Percentiles rank a stretch among this genome's conserved stretches.
These are phyloP conservation scores for Ceuthmochares aereus DNA, from an alignment of 2,113 vertebrate genomes.

Conservation along the genomic window DNA sequence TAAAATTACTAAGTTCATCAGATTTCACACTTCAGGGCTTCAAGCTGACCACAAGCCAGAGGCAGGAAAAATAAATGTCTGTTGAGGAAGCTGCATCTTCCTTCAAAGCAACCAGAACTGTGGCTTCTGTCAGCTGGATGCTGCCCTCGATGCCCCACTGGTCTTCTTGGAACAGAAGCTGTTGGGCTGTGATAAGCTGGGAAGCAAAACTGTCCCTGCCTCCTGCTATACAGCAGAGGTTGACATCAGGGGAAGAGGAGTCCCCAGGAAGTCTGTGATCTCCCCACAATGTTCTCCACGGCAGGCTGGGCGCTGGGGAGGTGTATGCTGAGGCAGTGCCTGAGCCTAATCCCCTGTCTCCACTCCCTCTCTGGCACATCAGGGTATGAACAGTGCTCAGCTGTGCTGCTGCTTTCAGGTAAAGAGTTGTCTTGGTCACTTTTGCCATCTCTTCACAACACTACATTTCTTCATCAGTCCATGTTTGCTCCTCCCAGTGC, in stretches of 20 bases:
- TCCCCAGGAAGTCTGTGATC: background rate
- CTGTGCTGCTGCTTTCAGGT: background rate
- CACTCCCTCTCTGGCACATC: fast-evolving
- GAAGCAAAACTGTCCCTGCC: background rate
- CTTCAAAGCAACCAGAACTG: background rate
- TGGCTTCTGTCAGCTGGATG: background rate
- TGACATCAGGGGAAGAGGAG: background rate
- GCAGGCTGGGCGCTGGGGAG: background rate
- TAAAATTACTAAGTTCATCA: background rate
- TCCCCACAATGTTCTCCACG: fast-evolving
- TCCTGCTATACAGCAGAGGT: background rate
- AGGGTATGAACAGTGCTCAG: background rate
- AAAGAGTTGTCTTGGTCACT: background rate
- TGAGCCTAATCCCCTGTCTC: background rate
- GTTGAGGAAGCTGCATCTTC: background rate
- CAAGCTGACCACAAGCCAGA: background rate
- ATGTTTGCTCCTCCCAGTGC: background rate
- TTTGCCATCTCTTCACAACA: background rate
- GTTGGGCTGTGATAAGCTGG: background rate
- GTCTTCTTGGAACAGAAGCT: background rate
- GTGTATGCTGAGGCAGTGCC: background rate
- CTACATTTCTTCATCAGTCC: background rate
- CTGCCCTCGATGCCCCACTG: background rate
- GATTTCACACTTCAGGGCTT: background rate
- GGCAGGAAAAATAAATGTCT: background rate